Evolutionary conservation across 2,888 invertebrate species (phyloP), one percentile per base, ranked within the genome.

Genomic region (Gastrophysa polygoni): DNA sequence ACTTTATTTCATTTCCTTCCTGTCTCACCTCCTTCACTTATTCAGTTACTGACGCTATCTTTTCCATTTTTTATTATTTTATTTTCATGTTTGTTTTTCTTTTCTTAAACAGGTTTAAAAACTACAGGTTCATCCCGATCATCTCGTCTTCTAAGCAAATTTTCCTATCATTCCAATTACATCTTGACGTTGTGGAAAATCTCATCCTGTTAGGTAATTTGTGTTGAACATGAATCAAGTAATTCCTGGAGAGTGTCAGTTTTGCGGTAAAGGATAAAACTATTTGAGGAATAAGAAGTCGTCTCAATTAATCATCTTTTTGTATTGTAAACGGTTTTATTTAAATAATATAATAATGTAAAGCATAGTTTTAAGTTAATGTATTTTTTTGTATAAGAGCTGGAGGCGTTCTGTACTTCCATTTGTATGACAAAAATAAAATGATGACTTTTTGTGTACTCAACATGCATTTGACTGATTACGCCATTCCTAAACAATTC

Each of bases 381-480:
- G 74, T 74, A 72, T 24, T 54, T 38, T 32, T 68, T 69, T 75
- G 75, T 74, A 71, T 71, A 70, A 72, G 68, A 73, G 72, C 72
- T 72, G 75, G 72, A 72, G 75, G 74, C 73, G 68, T 73, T 61
- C 60, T 74, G 76, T 75, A 74, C 76, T 75, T 75, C 75, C 73
- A 71, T 73, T 70, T 38, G 69, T 68, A 70, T 71, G 71, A 70
- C 69, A 68, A 59, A n/a, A 68, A 54, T 54, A 43, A 17, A 43
- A 24, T 54, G 43, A 54, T 54, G 38, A 43, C 38, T 16, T 7
- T 51, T 38, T 52, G 43, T 54, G 54, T 54, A 54, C 43, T 21
- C 16, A 3, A 8, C 1, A 24, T 11, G n/a, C 14, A 7, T 2
- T 32, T 32, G 8, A 2, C 3, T 24, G 24, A 5, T 24, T 24